These are phyloP conservation scores for Tenualosa ilisha DNA, from an alignment of 2,797 vertebrate species.

Conservation along the genomic window DNA sequence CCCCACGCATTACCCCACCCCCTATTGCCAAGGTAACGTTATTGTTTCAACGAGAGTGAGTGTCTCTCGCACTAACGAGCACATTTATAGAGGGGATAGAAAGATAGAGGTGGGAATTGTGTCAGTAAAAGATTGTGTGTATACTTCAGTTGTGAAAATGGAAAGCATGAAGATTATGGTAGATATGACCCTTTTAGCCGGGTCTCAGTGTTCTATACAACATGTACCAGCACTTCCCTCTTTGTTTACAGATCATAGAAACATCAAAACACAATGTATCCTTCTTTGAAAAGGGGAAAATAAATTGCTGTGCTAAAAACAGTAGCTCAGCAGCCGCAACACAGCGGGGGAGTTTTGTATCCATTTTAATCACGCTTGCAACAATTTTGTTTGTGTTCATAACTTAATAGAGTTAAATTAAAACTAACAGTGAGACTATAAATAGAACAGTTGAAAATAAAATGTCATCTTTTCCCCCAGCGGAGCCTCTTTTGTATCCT, in stretches of 20 bases:
- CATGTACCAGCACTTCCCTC: background rate
- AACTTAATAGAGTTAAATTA: background rate
- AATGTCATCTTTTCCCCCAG: background rate
- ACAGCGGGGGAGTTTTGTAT: background rate
- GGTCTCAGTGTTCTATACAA: background rate
- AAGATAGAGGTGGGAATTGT: background rate
- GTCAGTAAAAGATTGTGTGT: background rate
- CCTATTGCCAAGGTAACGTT: slow-evolving; percentile 1
- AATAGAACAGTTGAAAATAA: background rate
- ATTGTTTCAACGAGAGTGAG: slow-evolving; percentile 4
- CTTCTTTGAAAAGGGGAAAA: background rate
- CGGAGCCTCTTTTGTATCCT: background rate
- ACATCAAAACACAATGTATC: slow-evolving; percentile 16
- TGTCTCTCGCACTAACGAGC: background rate
- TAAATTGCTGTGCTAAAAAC: background rate
- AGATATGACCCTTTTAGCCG: background rate
- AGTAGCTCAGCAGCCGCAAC: background rate
- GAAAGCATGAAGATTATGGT: background rate
- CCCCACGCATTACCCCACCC: background rate
- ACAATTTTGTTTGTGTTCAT: background rate
- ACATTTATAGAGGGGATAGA: background rate
- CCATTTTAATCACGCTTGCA: background rate
- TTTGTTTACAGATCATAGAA: background rate
- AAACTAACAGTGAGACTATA: background rate
- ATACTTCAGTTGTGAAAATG: background rate